A percentile compares a stretch with the other conserved stretches of the same genome.
These are phyloP conservation scores for Bibio marci DNA, from an alignment of 2,888 invertebrate species.

Conservation along the genomic window DNA sequence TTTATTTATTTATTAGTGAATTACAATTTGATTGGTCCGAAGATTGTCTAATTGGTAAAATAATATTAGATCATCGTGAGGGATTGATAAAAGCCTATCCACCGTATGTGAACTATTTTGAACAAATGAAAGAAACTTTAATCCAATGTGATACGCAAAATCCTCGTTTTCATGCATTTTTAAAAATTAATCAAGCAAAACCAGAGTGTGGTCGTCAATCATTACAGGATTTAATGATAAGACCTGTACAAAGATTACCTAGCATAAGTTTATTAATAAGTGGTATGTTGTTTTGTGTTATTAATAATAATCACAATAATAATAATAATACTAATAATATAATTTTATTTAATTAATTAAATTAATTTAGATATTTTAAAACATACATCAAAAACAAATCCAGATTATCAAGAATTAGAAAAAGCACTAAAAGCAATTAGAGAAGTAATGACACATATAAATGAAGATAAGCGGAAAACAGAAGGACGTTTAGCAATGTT, in stretches of 20 bases:
- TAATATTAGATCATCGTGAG: constrained; percentile 73
- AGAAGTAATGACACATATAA: constrained; percentile 90
- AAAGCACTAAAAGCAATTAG: constrained; percentile 74
- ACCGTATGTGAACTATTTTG: constrained; percentile 96
- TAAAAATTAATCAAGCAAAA: constrained; percentile 85
- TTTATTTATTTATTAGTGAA: constrained; percentile 12
- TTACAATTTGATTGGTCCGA: constrained; percentile 60
- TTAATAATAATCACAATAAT: neutral
- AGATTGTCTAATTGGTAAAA: constrained; percentile 70
- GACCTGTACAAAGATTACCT: constrained; percentile 94
- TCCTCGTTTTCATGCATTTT: constrained; percentile 94
- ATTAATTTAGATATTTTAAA: constrained; percentile 74
- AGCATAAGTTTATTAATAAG: constrained; percentile 87
- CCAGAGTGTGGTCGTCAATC: constrained; percentile 94
- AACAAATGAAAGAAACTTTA: constrained; percentile 89
- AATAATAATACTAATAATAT: neutral
- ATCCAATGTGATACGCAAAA: constrained; percentile 79
- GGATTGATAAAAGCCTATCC: constrained; percentile 90
- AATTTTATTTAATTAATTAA: neutral
- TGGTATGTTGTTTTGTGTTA: constrained; percentile 37
- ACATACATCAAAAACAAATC: constrained; percentile 72
- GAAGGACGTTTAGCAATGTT: constrained; percentile 93
- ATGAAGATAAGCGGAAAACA: constrained; percentile 93
- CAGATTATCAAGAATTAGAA: constrained; percentile 72
- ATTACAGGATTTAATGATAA: constrained; percentile 86